Conservation (phyloP, 2,113 vertebrate species). For the Syngnathus scovelli region DNA sequence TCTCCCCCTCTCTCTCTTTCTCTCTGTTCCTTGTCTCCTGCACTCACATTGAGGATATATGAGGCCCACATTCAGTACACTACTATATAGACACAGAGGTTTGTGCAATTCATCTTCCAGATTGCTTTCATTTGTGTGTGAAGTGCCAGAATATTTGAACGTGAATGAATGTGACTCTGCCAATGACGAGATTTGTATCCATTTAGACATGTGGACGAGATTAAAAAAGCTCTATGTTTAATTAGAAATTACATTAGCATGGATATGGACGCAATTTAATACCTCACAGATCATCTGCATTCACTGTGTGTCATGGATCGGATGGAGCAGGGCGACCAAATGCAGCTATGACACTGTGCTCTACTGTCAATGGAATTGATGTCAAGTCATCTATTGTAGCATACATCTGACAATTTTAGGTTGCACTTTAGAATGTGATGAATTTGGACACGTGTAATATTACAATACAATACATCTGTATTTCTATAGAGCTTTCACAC, state of each 20-base stretch:
- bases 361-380: constrained; percentile 13
- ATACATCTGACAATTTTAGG: not conserved
- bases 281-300: constrained; percentile 12
- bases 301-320: not conserved
- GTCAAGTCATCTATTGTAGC: not conserved
- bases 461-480: no score
- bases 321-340: no score
- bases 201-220: constrained; percentile 66
- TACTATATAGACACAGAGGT: constrained; percentile 6
- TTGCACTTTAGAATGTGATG: not conserved
- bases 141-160: constrained; percentile 34
- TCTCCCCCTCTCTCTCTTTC: constrained; percentile 4
- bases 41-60: not conserved
- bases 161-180: constrained; percentile 57
- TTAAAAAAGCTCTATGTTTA: constrained; percentile 70
- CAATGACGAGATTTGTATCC: constrained; percentile 66
- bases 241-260: constrained; percentile 57
- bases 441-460: not conserved
- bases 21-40: not conserved
- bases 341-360: not conserved
- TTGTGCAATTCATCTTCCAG: constrained; percentile 23
- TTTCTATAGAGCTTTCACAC: no score
- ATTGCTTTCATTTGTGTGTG: constrained; percentile 39
- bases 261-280: constrained; percentile 30
- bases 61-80: constrained; percentile 2